Conservation (phyloP, 2,113 vertebrate species). For the Festucalex cinctus region DNA sequence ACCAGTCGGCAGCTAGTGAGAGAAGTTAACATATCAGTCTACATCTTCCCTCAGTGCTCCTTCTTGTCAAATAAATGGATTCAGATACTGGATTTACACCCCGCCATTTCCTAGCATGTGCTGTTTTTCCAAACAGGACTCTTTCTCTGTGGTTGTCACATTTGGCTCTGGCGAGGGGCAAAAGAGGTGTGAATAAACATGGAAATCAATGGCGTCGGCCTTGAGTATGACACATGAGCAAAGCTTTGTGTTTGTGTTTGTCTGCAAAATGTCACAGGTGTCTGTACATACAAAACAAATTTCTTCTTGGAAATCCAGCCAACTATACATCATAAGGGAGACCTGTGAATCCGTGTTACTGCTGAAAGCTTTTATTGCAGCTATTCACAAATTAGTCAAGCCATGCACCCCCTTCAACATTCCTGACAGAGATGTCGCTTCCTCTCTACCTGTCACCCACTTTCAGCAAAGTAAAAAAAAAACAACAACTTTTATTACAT, state of each 20-base stretch:
- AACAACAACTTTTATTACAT: no score
- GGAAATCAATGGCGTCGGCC: constrained; percentile 33
- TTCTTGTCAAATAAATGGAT: not conserved
- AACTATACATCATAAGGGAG: not conserved
- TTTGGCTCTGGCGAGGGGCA: constrained; percentile 23
- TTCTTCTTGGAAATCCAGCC: not conserved
- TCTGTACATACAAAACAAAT: constrained; percentile 23
- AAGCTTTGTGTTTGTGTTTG: constrained; percentile 19
- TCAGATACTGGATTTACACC: constrained; percentile 9
- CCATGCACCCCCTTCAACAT: not conserved
- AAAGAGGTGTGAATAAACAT: constrained; percentile 39
- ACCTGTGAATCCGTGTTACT: not conserved
- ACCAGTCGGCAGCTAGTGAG: not conserved
- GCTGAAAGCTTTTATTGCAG: not conserved
- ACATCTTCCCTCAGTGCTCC: not conserved
- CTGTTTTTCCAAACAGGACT: constrained; percentile 17
- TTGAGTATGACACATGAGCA: constrained; percentile 20
- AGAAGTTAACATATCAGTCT: not conserved
- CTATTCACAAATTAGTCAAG: not conserved
- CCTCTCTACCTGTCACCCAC: not conserved
- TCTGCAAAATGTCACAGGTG: constrained; percentile 33
- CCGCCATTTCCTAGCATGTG: not conserved
- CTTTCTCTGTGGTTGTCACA: constrained; percentile 34
- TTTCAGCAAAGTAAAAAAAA: not conserved
- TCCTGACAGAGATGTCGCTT: not conserved